Evolutionary conservation across 2,113 vertebrate genomes (phyloP).

Genomic region (Pimephales promelas): DNA sequence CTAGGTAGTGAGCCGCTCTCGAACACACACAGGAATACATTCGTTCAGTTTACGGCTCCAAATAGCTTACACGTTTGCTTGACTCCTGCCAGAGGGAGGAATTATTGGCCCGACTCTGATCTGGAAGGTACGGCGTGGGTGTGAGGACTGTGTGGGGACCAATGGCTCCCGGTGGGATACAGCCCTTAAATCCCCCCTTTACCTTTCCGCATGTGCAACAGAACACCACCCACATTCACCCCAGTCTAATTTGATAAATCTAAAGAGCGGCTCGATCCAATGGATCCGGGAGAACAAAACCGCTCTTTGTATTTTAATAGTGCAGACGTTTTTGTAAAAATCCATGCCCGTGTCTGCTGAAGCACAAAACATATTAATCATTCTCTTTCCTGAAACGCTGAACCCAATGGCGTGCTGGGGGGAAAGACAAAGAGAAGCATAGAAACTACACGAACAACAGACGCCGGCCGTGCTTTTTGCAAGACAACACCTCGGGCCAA

Average conservation of each 20-base stretch:
- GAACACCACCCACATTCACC: slow-evolving; percentile 56
- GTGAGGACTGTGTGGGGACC: slow-evolving; percentile 48
- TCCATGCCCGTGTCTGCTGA: slow-evolving; percentile 42
- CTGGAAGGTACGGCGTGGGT: slow-evolving; percentile 47
- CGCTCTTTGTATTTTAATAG: slow-evolving; percentile 49
- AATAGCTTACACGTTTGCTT: slow-evolving; percentile 41
- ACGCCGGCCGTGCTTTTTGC: background rate
- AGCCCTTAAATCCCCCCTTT: slow-evolving; percentile 49
- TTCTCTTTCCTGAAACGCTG: slow-evolving; percentile 40
- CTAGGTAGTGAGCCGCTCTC: background rate
- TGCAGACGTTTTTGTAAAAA: slow-evolving; percentile 54
- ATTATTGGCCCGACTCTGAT: slow-evolving; percentile 35
- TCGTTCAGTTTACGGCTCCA: background rate
- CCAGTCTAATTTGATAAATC: slow-evolving; percentile 58
- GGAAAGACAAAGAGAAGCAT: slow-evolving; percentile 43
- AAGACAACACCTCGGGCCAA: background rate
- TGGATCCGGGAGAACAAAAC: slow-evolving; percentile 55
- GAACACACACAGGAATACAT: background rate
- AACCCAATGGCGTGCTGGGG: slow-evolving; percentile 37
- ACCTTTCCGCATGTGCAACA: slow-evolving; percentile 50
- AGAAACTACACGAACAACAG: slow-evolving; percentile 32
- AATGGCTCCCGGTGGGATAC: slow-evolving; percentile 51
- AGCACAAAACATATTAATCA: slow-evolving; percentile 57
- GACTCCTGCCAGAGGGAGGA: slow-evolving; percentile 41
- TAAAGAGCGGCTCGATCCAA: slow-evolving; percentile 53